phyloP scores from a whole-genome alignment of 2,797 vertebrate species.

The Cottoperca gobio region DNA sequence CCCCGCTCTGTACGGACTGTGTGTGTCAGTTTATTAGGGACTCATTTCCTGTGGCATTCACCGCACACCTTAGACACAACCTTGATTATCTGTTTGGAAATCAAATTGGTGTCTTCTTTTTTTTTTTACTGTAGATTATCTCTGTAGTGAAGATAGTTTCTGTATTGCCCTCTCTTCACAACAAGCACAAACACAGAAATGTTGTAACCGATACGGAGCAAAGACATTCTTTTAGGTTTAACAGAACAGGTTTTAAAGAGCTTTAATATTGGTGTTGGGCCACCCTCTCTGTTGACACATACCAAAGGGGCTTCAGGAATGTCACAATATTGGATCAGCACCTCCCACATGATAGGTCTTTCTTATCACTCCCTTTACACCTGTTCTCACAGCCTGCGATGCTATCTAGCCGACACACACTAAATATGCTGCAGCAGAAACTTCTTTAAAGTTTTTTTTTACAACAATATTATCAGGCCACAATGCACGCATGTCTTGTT shows the following conservation, averaged over 20 bases:
- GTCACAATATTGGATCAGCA: conserved; percentile 36
- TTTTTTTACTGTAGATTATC: conserved; percentile 12
- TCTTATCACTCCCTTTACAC: conserved; percentile 60
- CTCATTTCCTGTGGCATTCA: conserved; percentile 13
- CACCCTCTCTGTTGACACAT: conserved; percentile 55
- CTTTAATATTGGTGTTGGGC: conserved; percentile 63
- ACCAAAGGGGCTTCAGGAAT: conserved; percentile 41
- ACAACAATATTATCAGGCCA: conserved; percentile 37
- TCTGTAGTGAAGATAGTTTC: neutral
- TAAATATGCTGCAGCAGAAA: conserved; percentile 17
- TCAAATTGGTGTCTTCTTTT: conserved; percentile 7
- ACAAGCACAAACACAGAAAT: no score
- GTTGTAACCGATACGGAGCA: no score
- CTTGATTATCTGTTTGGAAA: conserved; percentile 28
- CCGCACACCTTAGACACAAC: conserved; percentile 2
- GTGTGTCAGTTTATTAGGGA: conserved; percentile 23
- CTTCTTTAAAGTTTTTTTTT: conserved; percentile 16
- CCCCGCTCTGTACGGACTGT: neutral
- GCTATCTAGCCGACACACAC: conserved; percentile 38
- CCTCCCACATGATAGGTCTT: conserved; percentile 25
- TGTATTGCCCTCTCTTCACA: neutral
- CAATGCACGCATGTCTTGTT: conserved; percentile 7
- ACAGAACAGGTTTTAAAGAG: conserved; percentile 30
- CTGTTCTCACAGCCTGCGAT: neutral
- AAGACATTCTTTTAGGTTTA: conserved; percentile 24